Percentiles rank a stretch among this genome's conserved stretches.
Evolutionary conservation across 2,797 vertebrate species (phyloP).

Genomic region (Cephalopachus bancanus): DNA sequence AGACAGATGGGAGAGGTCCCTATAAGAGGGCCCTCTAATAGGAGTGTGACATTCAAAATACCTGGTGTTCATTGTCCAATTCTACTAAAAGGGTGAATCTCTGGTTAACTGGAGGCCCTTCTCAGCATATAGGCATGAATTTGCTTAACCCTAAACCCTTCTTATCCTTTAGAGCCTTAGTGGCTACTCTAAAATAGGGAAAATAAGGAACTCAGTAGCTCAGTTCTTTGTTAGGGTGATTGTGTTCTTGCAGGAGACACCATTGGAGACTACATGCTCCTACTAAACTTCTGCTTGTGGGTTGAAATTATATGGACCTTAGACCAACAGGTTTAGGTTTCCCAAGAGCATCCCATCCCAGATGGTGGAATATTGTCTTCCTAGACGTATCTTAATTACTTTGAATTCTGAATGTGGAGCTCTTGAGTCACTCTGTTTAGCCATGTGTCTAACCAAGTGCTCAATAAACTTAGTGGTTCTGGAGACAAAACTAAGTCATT

Average conservation of each 20-base stretch:
- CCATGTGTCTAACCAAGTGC: conserved; percentile 19
- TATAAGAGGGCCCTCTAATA: background rate
- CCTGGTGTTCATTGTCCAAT: background rate
- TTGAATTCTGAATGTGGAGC: conserved; percentile 51
- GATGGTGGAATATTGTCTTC: conserved; percentile 40
- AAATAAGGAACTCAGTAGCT: background rate
- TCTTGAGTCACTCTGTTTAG: conserved; percentile 19
- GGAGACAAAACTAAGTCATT: conserved; percentile 49
- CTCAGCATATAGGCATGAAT: conserved; percentile 6
- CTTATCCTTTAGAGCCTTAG: background rate
- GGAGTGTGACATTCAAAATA: conserved; percentile 26
- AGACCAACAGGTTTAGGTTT: conserved; percentile 39
- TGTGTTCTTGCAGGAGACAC: background rate
- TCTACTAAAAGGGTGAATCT: conserved; percentile 42
- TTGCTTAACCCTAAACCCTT: background rate
- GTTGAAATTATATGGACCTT: background rate
- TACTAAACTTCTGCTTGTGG: background rate
- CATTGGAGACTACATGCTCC: background rate
- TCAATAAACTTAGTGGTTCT: conserved; percentile 10
- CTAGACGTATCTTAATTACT: background rate
- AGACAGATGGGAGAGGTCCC: background rate
- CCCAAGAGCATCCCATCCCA: background rate
- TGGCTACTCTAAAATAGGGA: conserved; percentile 36
- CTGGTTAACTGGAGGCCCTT: conserved; percentile 5
- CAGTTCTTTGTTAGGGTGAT: background rate